phyloP scores from a whole-genome alignment of 2,888 invertebrate genomes.

The Coleophora deauratella region DNA sequence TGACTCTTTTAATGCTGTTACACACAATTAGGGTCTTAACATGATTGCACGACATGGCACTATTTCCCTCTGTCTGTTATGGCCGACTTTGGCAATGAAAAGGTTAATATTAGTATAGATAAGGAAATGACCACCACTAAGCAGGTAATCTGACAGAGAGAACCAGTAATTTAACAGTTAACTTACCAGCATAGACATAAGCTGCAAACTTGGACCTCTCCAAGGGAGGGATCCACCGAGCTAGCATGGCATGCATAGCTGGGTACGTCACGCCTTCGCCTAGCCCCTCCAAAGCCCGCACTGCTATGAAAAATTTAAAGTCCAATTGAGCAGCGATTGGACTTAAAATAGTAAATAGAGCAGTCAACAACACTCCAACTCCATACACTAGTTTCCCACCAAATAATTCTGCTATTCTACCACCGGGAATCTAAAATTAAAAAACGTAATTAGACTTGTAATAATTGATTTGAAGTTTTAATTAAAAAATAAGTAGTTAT shows the following conservation, averaged over 20 bases:
- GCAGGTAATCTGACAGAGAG: too few species aligned
- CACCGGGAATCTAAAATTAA: slow-evolving; percentile 75
- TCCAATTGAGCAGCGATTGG: slow-evolving; percentile 84
- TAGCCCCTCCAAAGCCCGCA: slow-evolving; percentile 87
- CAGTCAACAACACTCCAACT: slow-evolving; percentile 85
- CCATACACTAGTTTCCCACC: slow-evolving; percentile 94
- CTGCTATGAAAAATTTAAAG: slow-evolving; percentile 80
- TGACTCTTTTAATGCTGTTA: too few species aligned
- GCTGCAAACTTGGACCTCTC: slow-evolving; percentile 94
- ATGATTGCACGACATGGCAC: too few species aligned
- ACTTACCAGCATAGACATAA: slow-evolving; percentile 84
- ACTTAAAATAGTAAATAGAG: slow-evolving; percentile 86
- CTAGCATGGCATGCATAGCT: slow-evolving; percentile 94
- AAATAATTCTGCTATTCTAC: slow-evolving; percentile 86
- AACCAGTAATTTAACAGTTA: too few species aligned
- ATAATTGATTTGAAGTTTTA: not conserved
- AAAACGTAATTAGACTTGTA: not conserved
- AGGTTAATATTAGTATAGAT: too few species aligned
- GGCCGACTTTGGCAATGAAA: too few species aligned
- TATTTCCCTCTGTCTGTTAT: too few species aligned
- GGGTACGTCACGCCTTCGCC: slow-evolving; percentile 95
- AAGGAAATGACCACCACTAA: too few species aligned
- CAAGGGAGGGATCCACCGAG: slow-evolving; percentile 93
- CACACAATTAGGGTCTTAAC: too few species aligned
- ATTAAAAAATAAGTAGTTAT: not conserved